Percentiles rank a stretch among this genome's conserved stretches.
Conservation (phyloP, 2,797 vertebrate species). For the Lemur catta region DNA sequence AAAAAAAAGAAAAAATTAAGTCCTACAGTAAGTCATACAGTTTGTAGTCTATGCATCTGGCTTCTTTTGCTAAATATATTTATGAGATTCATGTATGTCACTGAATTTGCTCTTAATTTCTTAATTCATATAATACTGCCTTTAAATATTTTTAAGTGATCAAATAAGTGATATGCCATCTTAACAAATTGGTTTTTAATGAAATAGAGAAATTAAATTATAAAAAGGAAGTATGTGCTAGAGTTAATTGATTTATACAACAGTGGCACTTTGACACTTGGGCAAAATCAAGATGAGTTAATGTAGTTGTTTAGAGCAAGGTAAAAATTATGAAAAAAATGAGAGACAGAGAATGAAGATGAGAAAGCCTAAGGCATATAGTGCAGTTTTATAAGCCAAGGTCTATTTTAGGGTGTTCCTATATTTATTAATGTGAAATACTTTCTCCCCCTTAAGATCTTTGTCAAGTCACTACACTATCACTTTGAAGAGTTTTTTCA, state of each 20-base stretch:
- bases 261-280: conserved; percentile 56
- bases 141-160: neutral
- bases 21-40: neutral
- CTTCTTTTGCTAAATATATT: conserved; percentile 55
- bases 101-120: neutral
- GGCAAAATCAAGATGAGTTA: neutral
- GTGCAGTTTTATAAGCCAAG: neutral
- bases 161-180: neutral
- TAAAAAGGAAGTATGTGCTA: neutral
- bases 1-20: neutral
- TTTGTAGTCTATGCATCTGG: conserved; percentile 14
- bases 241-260: neutral
- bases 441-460: neutral
- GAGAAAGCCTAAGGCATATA: neutral
- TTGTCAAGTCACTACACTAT: neutral
- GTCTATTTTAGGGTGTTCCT: neutral
- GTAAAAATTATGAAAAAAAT: neutral
- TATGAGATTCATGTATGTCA: conserved; percentile 20
- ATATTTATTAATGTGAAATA: neutral
- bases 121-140: neutral
- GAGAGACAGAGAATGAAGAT: neutral
- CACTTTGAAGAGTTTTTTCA: neutral
- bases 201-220: neutral
- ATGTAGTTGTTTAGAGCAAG: neutral
- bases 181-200: neutral